Evolutionary conservation across 2,888 invertebrate species (phyloP).

Genomic region (Cosmia trapezina): DNA sequence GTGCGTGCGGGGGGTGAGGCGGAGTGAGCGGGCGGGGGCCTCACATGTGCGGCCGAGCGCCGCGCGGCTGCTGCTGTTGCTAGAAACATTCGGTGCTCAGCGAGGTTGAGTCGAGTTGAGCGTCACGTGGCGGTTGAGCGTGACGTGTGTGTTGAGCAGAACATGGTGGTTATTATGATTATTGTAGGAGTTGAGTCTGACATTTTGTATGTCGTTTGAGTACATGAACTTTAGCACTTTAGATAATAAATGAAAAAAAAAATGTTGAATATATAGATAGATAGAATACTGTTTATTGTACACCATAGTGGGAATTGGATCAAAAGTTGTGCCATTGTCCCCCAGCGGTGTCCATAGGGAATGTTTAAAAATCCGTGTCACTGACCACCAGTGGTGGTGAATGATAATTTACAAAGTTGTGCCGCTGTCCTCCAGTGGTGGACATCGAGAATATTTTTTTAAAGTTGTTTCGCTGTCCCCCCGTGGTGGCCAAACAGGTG

Average conservation of each 20-base stretch:
- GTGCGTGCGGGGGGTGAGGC: conserved; percentile 54
- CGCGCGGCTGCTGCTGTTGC: conserved; percentile 82
- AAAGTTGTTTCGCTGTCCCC: no score
- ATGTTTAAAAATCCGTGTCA: no score
- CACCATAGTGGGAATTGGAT: no score
- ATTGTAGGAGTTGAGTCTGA: neutral
- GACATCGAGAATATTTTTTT: no score
- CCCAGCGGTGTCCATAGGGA: no score
- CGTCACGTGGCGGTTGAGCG: conserved; percentile 10
- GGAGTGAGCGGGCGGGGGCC: conserved; percentile 40
- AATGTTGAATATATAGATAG: no score
- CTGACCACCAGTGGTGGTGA: no score
- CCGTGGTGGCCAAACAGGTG: no score
- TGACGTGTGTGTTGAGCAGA: neutral
- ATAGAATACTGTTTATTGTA: no score
- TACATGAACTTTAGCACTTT: neutral
- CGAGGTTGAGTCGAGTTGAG: conserved; percentile 16
- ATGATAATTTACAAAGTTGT: no score
- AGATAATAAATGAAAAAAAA: neutral
- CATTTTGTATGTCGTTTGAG: neutral
- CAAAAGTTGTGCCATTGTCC: no score
- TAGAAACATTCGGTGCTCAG: conserved; percentile 68
- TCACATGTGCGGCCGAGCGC: conserved; percentile 81
- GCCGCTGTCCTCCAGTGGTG: no score
- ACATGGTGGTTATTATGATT: neutral